phyloP scores from a whole-genome alignment of 2,888 invertebrate species.

The Strigamia crassipes region DNA sequence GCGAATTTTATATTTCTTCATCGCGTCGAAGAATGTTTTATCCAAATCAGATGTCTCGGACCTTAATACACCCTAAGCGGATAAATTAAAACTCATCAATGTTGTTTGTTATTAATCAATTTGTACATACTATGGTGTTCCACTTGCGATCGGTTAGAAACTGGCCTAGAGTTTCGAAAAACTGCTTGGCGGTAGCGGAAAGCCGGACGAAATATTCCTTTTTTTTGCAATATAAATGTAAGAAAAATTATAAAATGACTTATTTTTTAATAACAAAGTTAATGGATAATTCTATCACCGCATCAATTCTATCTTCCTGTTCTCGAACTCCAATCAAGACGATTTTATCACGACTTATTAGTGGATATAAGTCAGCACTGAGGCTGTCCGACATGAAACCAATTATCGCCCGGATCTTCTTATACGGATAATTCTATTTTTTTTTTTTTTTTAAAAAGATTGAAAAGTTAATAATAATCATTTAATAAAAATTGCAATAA shows the following conservation, averaged over 20 bases:
- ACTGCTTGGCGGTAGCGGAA: background rate
- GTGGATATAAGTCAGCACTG: background rate
- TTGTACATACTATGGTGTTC: background rate
- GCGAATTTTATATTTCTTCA: background rate
- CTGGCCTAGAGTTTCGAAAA: background rate
- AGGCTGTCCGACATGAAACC: constrained; percentile 37
- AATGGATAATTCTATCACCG: no score
- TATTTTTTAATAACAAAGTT: no score
- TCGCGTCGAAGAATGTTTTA: background rate
- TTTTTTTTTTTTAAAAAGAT: no score
- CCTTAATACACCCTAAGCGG: background rate
- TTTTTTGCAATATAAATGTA: no score
- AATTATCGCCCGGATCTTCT: constrained; percentile 33
- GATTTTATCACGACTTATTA: background rate
- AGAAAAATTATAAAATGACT: no score
- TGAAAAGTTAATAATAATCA: background rate
- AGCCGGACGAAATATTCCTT: background rate
- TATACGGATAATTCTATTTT: background rate
- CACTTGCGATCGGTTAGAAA: background rate
- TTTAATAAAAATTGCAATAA: no score
- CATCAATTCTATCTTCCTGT: background rate
- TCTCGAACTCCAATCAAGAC: constrained; percentile 25
- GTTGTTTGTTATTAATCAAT: background rate
- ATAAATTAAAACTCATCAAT: background rate
- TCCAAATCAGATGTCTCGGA: constrained; percentile 5